Base-by-base conservation (phyloP, 1,140 invertebrate species). In the Drosophila serrata region DNA sequence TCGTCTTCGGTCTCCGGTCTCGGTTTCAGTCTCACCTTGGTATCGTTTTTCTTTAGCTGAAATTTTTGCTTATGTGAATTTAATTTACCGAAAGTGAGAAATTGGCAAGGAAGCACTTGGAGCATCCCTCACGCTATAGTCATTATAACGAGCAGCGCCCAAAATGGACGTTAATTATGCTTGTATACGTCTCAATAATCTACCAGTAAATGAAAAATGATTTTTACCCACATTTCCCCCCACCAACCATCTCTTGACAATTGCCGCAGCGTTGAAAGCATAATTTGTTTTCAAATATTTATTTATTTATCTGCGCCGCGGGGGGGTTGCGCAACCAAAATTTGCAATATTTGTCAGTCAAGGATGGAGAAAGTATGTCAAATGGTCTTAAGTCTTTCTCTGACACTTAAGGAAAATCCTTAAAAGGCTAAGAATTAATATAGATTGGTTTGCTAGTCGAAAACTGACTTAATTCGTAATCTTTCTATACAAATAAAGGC, bases 261-360 rank as follows among this genome's bases (percentile, higher is more conserved):
- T 62, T 74, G 55, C 58, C 27, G 24, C 31, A 6, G 27, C 27
- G 51, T 13, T 33, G 35, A 48, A 35, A n/a, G 29, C 55, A 60
- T 77, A 75, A 76, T 77, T 77, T 60, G 40, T 76, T 77, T 77
- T 68, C 74, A 77, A 77, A 77, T 67, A 75, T 76, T 76, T 67
- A 68, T 68, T 64, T 75, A 40, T 22, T 55, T 24, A 29, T 27
- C 19, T 46, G 65, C 39, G 2, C 4, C 24, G 24, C n/a, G 29
- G n/a, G 43, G 35, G 31, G 51, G 29, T 76, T 76, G 57, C 39
- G 35, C 65, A 76, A 76, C 46, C 46, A n/a, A 31, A 46, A 55
- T 55, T 76, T 65, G 48, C 19, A 27, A 13, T 56, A 33, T 24
- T 64, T 33, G 51, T 35, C 15, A 12, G 17, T 56, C 27, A 11